These are phyloP conservation scores for Microctonus aethiopoides DNA, from an alignment of 2,888 invertebrate genomes.

Conservation along the genomic window DNA sequence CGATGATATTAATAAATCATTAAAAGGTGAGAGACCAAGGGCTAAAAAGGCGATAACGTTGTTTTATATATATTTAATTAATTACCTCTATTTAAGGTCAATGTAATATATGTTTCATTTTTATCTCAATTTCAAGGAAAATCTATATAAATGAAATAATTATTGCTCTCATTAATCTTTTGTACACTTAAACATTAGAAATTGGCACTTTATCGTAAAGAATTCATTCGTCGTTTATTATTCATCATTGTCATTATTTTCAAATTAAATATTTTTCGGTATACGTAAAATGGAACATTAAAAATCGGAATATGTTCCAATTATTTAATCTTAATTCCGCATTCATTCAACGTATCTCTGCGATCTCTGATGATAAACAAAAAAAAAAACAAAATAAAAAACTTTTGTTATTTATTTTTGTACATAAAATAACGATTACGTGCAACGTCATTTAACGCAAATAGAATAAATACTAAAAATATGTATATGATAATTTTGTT, in stretches of 20 bases:
- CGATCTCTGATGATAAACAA: neutral
- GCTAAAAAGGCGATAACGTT: neutral
- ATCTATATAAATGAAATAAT: neutral
- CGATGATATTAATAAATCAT: neutral
- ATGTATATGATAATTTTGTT: neutral
- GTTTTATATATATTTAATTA: neutral
- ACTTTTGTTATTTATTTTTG: no score
- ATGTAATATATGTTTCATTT: no score
- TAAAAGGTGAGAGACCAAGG: neutral
- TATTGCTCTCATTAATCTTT: neutral
- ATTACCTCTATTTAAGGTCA: no score
- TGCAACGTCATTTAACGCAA: neutral
- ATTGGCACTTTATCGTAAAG: neutral
- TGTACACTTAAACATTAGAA: neutral
- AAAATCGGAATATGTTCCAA: neutral
- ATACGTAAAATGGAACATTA: neutral
- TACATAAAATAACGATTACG: no score
- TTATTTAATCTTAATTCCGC: neutral
- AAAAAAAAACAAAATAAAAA: no score
- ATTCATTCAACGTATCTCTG: neutral
- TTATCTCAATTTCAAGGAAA: no score
- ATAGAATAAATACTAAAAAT: neutral
- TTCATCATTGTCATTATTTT: neutral
- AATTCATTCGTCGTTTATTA: neutral
- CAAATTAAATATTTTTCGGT: neutral